Evolutionary conservation across 2,888 invertebrate species (phyloP).

Genomic region (Siphonodentalium dalli): DNA sequence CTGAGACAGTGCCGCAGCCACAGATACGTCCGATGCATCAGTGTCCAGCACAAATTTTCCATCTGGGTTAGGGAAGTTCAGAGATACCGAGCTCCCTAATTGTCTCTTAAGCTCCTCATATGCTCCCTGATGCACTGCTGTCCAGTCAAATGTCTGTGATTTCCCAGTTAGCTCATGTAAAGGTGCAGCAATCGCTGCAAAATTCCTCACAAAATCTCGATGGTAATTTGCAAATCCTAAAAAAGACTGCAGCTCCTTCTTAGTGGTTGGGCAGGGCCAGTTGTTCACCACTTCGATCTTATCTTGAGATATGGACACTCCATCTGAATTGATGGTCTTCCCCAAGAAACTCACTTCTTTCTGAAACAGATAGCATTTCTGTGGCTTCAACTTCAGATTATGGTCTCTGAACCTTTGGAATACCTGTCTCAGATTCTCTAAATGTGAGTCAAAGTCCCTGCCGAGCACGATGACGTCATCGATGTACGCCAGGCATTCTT

Average conservation of each 20-base stretch:
- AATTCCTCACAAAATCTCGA: neutral
- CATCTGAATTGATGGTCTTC: neutral
- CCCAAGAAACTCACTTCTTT: neutral
- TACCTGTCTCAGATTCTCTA: slow-evolving; percentile 8
- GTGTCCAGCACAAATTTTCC: slow-evolving; percentile 1
- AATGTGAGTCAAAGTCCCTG: slow-evolving; percentile 5
- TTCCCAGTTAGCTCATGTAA: no score
- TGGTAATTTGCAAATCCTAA: neutral
- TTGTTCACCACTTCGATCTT: neutral
- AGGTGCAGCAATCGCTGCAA: neutral
- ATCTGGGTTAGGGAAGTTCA: neutral
- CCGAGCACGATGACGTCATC: slow-evolving; percentile 28
- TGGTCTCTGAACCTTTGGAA: neutral
- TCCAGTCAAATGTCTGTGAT: neutral
- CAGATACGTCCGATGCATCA: slow-evolving; percentile 2
- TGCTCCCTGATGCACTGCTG: neutral
- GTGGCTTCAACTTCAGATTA: slow-evolving; percentile 19
- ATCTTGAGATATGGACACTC: neutral
- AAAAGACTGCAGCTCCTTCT: neutral
- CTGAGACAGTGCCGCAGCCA: slow-evolving; percentile 10
- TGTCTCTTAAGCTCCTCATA: neutral
- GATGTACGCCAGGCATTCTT: slow-evolving; percentile 19
- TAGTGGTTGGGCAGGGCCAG: slow-evolving; percentile 3
- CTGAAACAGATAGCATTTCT: slow-evolving; percentile 3
- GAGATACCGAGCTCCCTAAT: neutral